Percentiles rank a stretch among this genome's conserved stretches.
These are phyloP conservation scores for Corvus moneduloides DNA, from an alignment of 2,113 vertebrate species.

Conservation along the genomic window DNA sequence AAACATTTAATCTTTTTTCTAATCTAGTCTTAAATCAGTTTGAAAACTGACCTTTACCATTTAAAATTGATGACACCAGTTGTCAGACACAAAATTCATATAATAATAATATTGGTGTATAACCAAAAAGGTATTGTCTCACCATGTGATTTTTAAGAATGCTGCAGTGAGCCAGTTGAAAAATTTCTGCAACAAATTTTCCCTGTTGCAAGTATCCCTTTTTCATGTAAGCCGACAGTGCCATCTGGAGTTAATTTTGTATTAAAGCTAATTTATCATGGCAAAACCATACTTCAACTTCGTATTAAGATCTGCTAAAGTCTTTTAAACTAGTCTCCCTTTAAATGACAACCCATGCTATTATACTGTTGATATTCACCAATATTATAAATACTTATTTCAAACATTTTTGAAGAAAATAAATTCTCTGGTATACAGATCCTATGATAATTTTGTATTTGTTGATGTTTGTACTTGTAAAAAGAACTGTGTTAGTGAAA, in stretches of 20 bases:
- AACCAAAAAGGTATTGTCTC: not conserved
- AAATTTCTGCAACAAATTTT: not conserved
- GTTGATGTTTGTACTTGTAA: not conserved
- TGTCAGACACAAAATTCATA: not conserved
- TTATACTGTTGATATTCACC: not conserved
- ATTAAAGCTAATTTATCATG: not conserved
- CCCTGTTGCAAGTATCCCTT: not conserved
- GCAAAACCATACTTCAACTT: not conserved
- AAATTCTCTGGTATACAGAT: not conserved
- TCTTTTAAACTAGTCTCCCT: not conserved
- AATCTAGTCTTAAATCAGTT: not conserved
- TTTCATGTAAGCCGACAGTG: constrained; percentile 46
- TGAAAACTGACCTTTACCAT: not conserved
- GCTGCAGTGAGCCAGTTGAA: not conserved
- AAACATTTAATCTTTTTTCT: not conserved
- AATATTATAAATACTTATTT: not conserved
- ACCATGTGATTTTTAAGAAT: not conserved
- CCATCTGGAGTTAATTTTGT: constrained; percentile 62
- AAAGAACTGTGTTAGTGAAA: not conserved
- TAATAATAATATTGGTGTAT: not conserved
- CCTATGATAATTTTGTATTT: not conserved
- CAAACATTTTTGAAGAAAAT: not conserved
- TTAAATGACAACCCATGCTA: not conserved
- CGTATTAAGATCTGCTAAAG: not conserved
- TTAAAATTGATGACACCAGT: not conserved